These are phyloP conservation scores for Halictus quadricinctus DNA, from an alignment of 2,888 invertebrate species.

Conservation along the genomic window DNA sequence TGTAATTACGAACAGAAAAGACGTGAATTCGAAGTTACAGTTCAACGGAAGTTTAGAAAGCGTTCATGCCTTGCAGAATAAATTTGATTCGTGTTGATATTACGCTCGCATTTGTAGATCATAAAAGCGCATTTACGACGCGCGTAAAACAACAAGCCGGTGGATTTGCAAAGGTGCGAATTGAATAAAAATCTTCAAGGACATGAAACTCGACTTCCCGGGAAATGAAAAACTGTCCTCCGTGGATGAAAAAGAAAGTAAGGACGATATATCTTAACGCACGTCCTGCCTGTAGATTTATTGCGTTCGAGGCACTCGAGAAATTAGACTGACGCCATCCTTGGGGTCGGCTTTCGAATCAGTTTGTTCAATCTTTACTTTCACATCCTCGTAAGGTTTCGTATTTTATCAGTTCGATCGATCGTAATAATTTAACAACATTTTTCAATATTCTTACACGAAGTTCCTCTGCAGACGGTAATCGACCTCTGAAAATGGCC, in stretches of 20 bases:
- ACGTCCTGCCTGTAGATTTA: conserved; percentile 49
- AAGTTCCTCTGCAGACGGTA: not conserved
- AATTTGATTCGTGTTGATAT: conserved; percentile 1
- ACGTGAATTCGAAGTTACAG: not conserved
- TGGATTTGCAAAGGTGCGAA: not conserved
- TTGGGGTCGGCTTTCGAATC: conserved; percentile 33
- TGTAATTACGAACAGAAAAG: not conserved
- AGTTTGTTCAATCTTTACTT: conserved; percentile 33
- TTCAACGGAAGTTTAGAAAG: not conserved
- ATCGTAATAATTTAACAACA: not conserved
- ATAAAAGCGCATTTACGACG: not conserved
- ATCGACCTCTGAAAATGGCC: too few species aligned
- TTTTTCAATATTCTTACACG: not conserved
- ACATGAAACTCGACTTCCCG: not conserved
- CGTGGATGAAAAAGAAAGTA: conserved; percentile 27
- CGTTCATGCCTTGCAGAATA: not conserved
- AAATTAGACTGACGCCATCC: conserved; percentile 51
- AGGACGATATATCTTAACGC: conserved; percentile 53
- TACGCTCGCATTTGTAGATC: not conserved
- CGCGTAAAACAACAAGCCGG: not conserved
- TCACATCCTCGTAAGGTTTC: conserved; percentile 16
- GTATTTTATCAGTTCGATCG: not conserved
- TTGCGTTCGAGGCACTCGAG: conserved; percentile 43
- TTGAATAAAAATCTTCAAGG: conserved; percentile 5
- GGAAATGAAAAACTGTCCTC: conserved; percentile 24